phyloP scores from a whole-genome alignment of 1,140 invertebrate species.

The Marisa cornuarietis region DNA sequence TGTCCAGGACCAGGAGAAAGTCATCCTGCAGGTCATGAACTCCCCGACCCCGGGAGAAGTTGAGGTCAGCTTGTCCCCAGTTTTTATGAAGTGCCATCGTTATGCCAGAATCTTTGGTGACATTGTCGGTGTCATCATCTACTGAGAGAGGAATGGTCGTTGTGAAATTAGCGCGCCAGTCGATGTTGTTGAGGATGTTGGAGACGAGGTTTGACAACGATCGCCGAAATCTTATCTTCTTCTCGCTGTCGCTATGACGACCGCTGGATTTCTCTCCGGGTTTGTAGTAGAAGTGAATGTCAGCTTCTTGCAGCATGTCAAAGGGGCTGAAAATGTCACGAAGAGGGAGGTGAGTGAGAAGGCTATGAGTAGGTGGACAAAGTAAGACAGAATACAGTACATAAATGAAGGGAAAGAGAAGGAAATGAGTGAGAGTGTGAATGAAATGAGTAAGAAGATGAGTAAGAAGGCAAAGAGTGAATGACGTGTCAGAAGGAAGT shows the following conservation, averaged over 20 bases:
- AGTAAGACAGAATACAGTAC: too few species aligned
- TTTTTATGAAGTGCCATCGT: slow-evolving; percentile 12
- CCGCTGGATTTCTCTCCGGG: slow-evolving; percentile 19
- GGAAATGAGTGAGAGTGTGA: too few species aligned
- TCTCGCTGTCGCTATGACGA: slow-evolving; percentile 12
- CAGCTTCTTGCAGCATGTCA: slow-evolving; percentile 32
- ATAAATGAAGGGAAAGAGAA: too few species aligned
- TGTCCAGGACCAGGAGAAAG: slow-evolving; percentile 7
- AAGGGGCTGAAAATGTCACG: slow-evolving; percentile 19
- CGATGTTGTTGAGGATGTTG: slow-evolving; percentile 27
- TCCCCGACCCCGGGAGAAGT: not conserved
- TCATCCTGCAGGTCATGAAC: not conserved
- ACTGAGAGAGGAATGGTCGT: slow-evolving; percentile 25
- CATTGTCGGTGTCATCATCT: slow-evolving; percentile 1
- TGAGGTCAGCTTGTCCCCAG: slow-evolving; percentile 1
- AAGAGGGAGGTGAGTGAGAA: too few species aligned
- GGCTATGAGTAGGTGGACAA: too few species aligned
- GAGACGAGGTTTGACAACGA: slow-evolving; percentile 30
- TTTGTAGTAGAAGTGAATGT: slow-evolving; percentile 31
- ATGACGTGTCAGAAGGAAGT: too few species aligned
- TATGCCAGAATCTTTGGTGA: not conserved
- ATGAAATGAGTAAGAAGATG: too few species aligned
- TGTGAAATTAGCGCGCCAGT: slow-evolving; percentile 24
- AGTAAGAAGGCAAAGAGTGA: too few species aligned
- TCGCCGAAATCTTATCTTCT: slow-evolving; percentile 19